Percentiles rank a stretch among this genome's conserved stretches.
These are phyloP conservation scores for Phataginus tetradactyla DNA, from an alignment of 2,797 vertebrate genomes.

Conservation along the genomic window DNA sequence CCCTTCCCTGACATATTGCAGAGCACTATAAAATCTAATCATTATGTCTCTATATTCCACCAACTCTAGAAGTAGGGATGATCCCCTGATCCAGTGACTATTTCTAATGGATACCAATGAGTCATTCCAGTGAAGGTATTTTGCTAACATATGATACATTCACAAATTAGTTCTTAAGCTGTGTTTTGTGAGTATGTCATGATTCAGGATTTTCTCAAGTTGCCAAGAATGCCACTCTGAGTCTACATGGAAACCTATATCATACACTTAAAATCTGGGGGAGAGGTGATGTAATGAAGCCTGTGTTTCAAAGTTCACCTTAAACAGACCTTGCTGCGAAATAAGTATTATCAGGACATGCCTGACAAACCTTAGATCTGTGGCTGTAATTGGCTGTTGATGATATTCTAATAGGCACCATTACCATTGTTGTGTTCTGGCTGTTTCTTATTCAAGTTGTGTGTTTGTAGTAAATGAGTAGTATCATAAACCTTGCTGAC, in stretches of 20 bases:
- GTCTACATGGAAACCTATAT: not conserved
- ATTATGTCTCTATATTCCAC: not conserved
- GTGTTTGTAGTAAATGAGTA: conserved; percentile 42
- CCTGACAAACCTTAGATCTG: not conserved
- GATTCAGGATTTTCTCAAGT: not conserved
- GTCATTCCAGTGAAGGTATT: not conserved
- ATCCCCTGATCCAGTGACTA: not conserved
- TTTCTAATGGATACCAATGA: not conserved
- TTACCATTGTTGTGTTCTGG: conserved; percentile 19
- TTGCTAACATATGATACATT: not conserved
- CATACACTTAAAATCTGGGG: not conserved
- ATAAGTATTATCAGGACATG: not conserved
- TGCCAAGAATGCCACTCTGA: not conserved
- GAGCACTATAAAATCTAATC: not conserved
- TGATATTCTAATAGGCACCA: conserved; percentile 47
- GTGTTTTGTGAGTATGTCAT: not conserved
- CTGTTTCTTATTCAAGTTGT: conserved; percentile 35
- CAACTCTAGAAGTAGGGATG: not conserved
- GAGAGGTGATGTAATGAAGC: not conserved
- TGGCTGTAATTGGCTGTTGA: conserved; percentile 60
- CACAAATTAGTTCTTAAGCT: not conserved
- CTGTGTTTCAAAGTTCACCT: not conserved
- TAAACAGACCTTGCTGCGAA: not conserved
- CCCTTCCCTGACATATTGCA: not conserved
- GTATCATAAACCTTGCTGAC: conserved; percentile 12